Evolutionary conservation across 23 tunicate species (phyloP).

Genomic region (Styela clava): DNA sequence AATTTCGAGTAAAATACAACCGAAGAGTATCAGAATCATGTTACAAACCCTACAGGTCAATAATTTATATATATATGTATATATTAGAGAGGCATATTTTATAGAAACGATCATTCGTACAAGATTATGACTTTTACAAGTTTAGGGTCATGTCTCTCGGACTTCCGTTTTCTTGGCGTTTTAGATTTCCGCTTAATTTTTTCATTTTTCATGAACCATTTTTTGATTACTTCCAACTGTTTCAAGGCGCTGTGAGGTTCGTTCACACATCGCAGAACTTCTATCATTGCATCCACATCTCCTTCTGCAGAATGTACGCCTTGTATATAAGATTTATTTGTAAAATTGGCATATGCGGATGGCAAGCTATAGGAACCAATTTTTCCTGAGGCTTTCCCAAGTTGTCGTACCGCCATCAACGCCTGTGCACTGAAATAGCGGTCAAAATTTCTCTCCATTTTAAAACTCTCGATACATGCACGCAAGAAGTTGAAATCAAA

Average conservation of each 20-base stretch:
- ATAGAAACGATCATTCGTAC: no score
- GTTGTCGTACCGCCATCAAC: not conserved
- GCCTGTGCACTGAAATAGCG: not conserved
- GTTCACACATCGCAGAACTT: not conserved
- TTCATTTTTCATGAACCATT: not conserved
- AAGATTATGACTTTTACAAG: no score
- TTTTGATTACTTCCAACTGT: not conserved
- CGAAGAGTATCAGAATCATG: no score
- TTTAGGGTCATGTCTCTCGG: no score
- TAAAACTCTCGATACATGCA: not conserved
- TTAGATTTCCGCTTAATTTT: not conserved
- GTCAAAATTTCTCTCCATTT: not conserved
- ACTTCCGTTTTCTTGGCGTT: no score
- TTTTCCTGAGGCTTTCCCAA: not conserved
- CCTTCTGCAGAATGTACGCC: not conserved
- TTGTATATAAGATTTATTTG: not conserved
- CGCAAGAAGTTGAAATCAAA: not conserved
- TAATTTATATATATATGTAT: no score
- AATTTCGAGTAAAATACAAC: no score
- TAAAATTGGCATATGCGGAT: not conserved
- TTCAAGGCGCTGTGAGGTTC: not conserved
- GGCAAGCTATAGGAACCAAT: not conserved
- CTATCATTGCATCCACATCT: not conserved
- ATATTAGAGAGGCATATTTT: no score
- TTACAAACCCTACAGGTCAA: no score